A percentile compares a stretch with the other conserved stretches of the same genome.
phyloP scores from a whole-genome alignment of 1,140 invertebrate species.

The Calliopsis andreniformis region DNA sequence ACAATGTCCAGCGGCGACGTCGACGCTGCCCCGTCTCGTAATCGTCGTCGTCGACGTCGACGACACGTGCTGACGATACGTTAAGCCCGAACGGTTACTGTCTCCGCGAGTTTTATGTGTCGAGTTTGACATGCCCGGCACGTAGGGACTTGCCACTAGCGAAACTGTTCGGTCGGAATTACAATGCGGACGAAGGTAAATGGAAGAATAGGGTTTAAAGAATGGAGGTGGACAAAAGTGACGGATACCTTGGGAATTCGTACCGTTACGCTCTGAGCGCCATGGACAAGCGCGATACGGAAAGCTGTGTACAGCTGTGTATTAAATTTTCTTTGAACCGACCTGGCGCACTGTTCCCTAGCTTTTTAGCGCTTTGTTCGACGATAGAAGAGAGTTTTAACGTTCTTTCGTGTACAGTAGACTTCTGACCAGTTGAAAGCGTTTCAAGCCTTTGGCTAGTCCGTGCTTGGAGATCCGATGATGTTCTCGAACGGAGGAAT shows the following conservation, averaged over 20 bases:
- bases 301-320: not conserved
- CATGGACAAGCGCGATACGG: not conserved
- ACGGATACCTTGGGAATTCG: conserved; percentile 59
- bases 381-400: too few relatives aligned
- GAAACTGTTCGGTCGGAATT: conserved; percentile 80
- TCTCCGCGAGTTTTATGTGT: conserved; percentile 80
- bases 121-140: conserved; percentile 80
- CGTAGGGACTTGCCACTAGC: conserved; percentile 80
- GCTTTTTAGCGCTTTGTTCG: not conserved
- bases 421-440: too few relatives aligned
- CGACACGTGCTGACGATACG: conserved; percentile 79
- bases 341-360: too few relatives aligned
- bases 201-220: conserved; percentile 60
- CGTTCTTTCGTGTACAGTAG: too few relatives aligned
- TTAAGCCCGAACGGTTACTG: conserved; percentile 76
- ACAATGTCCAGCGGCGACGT: conserved; percentile 41
- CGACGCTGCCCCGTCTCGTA: too few relatives aligned
- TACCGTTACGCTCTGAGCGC: conserved; percentile 11
- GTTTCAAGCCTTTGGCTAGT: too few relatives aligned
- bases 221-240: conserved; percentile 66
- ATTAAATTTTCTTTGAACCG: not conserved
- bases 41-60: conserved; percentile 59
- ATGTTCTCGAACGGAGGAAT: too few relatives aligned
- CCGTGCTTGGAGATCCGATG: too few relatives aligned
- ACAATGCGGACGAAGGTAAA: conserved; percentile 76